A percentile compares a stretch with the other conserved stretches of the same genome.
Conservation (phyloP, 2,113 vertebrate genomes). For the Tragelaphus strepsiceros region DNA sequence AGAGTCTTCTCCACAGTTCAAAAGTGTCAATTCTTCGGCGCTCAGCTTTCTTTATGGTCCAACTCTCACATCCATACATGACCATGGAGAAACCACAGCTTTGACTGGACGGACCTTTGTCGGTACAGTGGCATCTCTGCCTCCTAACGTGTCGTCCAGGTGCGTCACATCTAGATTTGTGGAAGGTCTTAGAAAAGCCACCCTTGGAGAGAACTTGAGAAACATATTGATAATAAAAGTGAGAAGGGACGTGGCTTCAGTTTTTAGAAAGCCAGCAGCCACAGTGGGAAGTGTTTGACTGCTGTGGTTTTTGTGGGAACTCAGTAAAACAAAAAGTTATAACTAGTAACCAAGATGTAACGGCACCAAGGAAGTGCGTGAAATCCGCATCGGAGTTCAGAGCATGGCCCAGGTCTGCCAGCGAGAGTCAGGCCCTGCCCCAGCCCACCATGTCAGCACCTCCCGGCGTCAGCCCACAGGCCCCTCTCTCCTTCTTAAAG, state of each 20-base stretch:
- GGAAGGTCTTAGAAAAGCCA: neutral
- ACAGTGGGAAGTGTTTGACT: no score
- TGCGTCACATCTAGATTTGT: rapidly evolving
- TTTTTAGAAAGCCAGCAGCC: neutral
- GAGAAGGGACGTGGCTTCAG: neutral
- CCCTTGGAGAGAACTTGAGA: neutral
- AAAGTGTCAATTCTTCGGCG: neutral
- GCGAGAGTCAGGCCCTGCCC: neutral
- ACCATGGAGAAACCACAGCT: neutral
- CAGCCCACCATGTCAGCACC: rapidly evolving
- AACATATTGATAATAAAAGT: neutral
- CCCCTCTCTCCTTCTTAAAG: neutral
- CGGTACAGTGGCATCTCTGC: neutral
- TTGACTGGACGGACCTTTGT: neutral
- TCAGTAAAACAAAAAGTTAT: neutral
- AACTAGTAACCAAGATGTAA: neutral
- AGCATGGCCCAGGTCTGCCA: neutral
- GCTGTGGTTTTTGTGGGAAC: neutral
- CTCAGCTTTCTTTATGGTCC: neutral
- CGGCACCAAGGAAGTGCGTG: rapidly evolving
- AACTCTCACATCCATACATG: neutral
- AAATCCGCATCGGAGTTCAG: rapidly evolving
- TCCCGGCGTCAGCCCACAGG: neutral
- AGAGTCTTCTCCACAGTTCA: neutral
- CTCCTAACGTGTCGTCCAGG: neutral